Evolutionary conservation across 2,888 invertebrate genomes (phyloP).

Genomic region (Himalopsyche anomala): DNA sequence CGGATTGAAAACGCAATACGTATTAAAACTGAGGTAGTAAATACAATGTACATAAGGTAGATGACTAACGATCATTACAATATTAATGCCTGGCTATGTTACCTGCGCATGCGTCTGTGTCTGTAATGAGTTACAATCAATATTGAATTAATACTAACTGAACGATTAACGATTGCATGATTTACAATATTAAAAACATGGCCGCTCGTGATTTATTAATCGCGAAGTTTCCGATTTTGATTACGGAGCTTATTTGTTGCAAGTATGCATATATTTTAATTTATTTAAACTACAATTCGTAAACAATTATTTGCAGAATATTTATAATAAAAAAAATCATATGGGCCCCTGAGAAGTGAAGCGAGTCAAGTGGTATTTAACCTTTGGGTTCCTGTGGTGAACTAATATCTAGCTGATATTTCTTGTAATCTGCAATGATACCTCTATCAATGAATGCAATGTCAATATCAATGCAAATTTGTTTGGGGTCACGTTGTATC

Average conservation of each 20-base stretch:
- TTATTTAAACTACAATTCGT: neutral
- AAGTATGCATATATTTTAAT: neutral
- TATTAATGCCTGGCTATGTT: conserved; percentile 15
- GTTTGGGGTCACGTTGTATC: too few species aligned
- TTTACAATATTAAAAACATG: neutral
- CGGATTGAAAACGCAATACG: neutral
- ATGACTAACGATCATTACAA: conserved; percentile 26
- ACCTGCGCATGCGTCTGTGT: neutral
- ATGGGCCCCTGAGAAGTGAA: too few species aligned
- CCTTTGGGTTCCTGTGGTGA: too few species aligned
- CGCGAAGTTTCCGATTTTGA: conserved; percentile 10
- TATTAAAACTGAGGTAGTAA: conserved; percentile 34
- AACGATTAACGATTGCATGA: conserved; percentile 22
- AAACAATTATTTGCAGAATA: neutral
- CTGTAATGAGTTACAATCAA: conserved; percentile 19
- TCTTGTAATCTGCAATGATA: too few species aligned
- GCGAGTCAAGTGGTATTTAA: too few species aligned
- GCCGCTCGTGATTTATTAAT: conserved; percentile 17
- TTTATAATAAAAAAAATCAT: too few species aligned
- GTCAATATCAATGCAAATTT: too few species aligned
- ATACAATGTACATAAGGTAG: neutral
- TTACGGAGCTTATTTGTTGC: neutral
- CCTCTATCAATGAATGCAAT: too few species aligned
- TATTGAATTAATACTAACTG: conserved; percentile 20
- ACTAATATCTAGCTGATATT: too few species aligned